Conservation (phyloP, 2,113 vertebrate species). For the Ceyx cyanopectus region DNA sequence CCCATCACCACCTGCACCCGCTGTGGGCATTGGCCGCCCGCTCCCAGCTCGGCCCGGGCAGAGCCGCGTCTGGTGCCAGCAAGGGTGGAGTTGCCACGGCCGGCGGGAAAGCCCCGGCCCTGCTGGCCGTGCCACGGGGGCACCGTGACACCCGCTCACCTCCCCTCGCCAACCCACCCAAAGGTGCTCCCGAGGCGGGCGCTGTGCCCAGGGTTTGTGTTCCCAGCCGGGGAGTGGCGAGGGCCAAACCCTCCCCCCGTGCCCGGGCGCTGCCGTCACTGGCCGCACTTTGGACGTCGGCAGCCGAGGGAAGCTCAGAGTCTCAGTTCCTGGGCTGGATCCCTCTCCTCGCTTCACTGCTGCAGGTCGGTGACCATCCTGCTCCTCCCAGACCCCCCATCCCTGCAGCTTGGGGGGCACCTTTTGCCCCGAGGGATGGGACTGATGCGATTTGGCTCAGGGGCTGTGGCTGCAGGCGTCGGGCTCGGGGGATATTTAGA, state of each 20-base stretch:
- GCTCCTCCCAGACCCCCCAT: neutral
- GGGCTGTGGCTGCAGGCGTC: neutral
- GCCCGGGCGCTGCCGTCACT: neutral
- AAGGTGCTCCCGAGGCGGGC: neutral
- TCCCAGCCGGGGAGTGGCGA: accelerated
- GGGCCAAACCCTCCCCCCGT: neutral
- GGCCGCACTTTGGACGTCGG: neutral
- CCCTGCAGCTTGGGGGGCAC: accelerated
- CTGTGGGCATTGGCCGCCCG: neutral
- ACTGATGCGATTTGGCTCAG: neutral
- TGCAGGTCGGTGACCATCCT: neutral
- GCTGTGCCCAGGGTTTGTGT: accelerated
- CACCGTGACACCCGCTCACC: neutral
- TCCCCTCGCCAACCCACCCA: neutral
- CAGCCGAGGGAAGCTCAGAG: neutral
- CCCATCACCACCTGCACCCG: neutral
- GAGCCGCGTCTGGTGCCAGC: accelerated
- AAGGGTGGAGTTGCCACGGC: neutral
- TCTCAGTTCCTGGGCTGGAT: neutral
- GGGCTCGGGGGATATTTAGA: neutral
- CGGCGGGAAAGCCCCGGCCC: neutral
- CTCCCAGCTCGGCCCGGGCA: neutral
- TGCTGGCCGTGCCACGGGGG: accelerated
- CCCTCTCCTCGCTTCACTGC: accelerated
- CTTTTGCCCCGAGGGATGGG: too few relatives aligned